These are phyloP conservation scores for Archocentrus centrarchus DNA, from an alignment of 2,113 vertebrate genomes.

Conservation along the genomic window DNA sequence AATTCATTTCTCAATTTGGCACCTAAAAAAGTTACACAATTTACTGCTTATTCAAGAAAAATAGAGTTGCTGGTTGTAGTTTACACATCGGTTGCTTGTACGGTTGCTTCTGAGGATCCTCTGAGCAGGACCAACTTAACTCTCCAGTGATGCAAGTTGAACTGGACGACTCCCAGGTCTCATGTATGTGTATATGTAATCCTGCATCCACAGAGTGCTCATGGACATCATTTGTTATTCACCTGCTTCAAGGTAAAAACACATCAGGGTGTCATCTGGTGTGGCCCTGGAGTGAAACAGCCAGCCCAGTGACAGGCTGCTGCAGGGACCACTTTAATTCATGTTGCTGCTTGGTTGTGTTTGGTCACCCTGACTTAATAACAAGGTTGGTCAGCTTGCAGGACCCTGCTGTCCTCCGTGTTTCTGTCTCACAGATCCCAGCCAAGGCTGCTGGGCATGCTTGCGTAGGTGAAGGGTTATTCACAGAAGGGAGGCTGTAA, in stretches of 20 bases:
- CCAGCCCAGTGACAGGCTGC: constrained; percentile 13
- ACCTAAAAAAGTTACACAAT: background rate
- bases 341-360: constrained; percentile 54
- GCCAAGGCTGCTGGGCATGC: constrained; percentile 16
- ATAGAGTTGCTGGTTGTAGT: background rate
- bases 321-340: constrained; percentile 60
- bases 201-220: constrained; percentile 6
- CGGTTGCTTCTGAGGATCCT: background rate
- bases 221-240: constrained; percentile 40
- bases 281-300: constrained; percentile 46
- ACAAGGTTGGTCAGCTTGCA: constrained; percentile 67
- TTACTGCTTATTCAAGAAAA: background rate
- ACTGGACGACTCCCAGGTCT: background rate
- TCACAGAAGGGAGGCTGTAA: constrained; percentile 79
- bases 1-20: background rate
- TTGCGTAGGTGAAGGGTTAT: constrained; percentile 76
- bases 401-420: constrained; percentile 48
- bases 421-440: constrained; percentile 37
- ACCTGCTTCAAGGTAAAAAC: constrained; percentile 31
- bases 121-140: background rate
- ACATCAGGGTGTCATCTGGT: constrained; percentile 22
- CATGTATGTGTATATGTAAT: background rate
- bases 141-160: background rate
- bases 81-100: background rate
- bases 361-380: constrained; percentile 64